Percentiles rank a stretch among this genome's conserved stretches.
Evolutionary conservation across 2,888 invertebrate species (phyloP).

Genomic region (Megaustenia siamemsis): DNA sequence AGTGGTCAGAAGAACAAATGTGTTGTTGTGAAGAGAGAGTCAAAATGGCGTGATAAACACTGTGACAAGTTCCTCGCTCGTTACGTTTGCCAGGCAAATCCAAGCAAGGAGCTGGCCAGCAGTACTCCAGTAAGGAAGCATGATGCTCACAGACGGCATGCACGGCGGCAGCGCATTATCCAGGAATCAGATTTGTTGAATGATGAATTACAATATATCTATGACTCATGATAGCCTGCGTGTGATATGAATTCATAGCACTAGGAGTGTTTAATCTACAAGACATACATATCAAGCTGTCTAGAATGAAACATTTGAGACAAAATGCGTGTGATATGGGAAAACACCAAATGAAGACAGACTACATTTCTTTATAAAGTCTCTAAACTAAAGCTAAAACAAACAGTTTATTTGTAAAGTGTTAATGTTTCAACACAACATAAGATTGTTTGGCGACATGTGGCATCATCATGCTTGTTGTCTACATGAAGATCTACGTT

Average conservation of each 20-base stretch:
- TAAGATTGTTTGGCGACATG: too few species aligned
- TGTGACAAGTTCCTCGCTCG: slow-evolving; percentile 74
- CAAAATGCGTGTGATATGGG: too few species aligned
- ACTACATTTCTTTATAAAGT: too few species aligned
- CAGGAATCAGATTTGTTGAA: background rate
- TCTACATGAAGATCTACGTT: too few species aligned
- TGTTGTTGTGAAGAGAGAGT: slow-evolving; percentile 73
- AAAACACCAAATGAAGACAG: too few species aligned
- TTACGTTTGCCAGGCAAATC: slow-evolving; percentile 70
- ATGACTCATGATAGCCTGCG: slow-evolving; percentile 4
- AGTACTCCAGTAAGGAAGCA: background rate
- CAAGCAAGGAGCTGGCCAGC: background rate
- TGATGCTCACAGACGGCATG: background rate
- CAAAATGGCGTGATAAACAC: slow-evolving; percentile 76
- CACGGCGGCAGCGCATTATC: background rate
- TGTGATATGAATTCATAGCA: background rate
- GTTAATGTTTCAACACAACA: too few species aligned
- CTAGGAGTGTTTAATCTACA: background rate
- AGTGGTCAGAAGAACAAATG: slow-evolving; percentile 72
- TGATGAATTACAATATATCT: slow-evolving; percentile 14
- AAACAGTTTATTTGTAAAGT: too few species aligned
- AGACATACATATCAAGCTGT: background rate
- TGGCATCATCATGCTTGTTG: too few species aligned
- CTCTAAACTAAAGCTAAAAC: too few species aligned
- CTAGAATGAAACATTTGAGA: background rate